Evolutionary conservation across 2,888 invertebrate genomes (phyloP).

Genomic region (Scaptomyza parva): DNA sequence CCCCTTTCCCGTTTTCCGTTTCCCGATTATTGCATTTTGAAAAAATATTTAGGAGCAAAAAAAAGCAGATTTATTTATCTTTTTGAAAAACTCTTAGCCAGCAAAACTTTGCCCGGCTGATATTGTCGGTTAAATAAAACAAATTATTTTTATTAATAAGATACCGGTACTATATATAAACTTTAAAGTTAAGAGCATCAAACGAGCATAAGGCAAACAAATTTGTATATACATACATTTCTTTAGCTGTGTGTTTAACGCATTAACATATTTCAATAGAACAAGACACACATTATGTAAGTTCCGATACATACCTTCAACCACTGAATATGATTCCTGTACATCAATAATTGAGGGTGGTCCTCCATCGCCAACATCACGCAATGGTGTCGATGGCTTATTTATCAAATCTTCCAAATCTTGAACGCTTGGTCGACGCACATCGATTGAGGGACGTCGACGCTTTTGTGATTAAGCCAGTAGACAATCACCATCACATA

Average conservation of each 20-base stretch:
- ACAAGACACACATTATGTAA: background rate
- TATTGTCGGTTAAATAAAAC: too few relatives aligned
- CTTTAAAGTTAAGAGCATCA: too few relatives aligned
- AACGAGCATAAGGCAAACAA: too few relatives aligned
- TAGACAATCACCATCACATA: constrained; percentile 18
- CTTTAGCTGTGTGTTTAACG: background rate
- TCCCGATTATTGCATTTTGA: too few relatives aligned
- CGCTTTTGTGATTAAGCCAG: constrained; percentile 85
- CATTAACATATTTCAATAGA: background rate
- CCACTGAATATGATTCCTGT: constrained; percentile 97
- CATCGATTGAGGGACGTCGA: constrained; percentile 95
- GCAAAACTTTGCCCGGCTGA: too few relatives aligned
- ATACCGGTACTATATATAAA: too few relatives aligned
- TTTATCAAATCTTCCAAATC: constrained; percentile 96
- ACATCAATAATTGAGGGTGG: constrained; percentile 96
- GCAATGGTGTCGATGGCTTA: constrained; percentile 95
- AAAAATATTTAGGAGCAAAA: too few relatives aligned
- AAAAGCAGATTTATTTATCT: too few relatives aligned
- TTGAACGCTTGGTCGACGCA: constrained; percentile 94
- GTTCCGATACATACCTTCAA: constrained; percentile 92
- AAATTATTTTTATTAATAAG: too few relatives aligned
- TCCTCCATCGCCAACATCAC: constrained; percentile 91
- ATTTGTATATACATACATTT: too few relatives aligned
- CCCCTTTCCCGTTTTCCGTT: too few relatives aligned
- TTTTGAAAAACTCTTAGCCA: too few relatives aligned